Percentiles rank a stretch among this genome's conserved stretches.
Evolutionary conservation across 1,140 invertebrate genomes (phyloP).

Genomic region (Helicoverpa zea): DNA sequence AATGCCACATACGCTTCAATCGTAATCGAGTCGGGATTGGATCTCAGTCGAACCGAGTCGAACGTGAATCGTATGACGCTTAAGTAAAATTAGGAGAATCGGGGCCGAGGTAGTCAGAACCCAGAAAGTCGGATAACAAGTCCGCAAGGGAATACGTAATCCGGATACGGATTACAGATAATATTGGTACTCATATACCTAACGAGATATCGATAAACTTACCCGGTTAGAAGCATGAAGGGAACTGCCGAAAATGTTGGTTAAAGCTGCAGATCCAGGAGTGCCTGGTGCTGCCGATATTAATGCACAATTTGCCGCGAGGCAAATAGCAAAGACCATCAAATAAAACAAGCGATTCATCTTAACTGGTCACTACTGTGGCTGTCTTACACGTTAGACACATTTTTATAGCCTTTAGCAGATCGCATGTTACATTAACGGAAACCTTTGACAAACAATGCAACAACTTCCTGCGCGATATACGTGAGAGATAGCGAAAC

Average conservation of each 20-base stretch:
- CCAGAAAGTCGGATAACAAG: no score
- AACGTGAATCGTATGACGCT: no score
- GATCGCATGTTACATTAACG: conserved; percentile 66
- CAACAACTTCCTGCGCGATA: conserved; percentile 71
- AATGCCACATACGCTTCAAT: no score
- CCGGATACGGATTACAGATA: no score
- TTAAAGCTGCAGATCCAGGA: not conserved
- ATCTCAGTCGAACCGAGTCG: no score
- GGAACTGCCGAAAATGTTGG: not conserved
- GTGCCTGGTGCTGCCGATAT: not conserved
- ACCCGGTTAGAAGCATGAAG: conserved; percentile 45
- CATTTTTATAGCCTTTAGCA: conserved; percentile 65
- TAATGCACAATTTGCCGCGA: conserved; percentile 38
- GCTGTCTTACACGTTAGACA: conserved; percentile 27
- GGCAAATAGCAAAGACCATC: conserved; percentile 60
- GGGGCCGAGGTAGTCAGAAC: no score
- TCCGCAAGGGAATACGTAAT: no score
- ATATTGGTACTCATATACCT: not conserved
- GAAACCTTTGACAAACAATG: conserved; percentile 76
- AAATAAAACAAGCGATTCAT: conserved; percentile 69
- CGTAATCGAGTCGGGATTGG: no score
- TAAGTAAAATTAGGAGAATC: no score
- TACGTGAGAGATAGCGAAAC: conserved; percentile 60
- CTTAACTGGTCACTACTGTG: conserved; percentile 62
- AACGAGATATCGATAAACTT: not conserved